Evolutionary conservation across 1,140 invertebrate species (phyloP), one percentile per base, ranked within the genome.

Genomic region (Cydia pomonella): DNA sequence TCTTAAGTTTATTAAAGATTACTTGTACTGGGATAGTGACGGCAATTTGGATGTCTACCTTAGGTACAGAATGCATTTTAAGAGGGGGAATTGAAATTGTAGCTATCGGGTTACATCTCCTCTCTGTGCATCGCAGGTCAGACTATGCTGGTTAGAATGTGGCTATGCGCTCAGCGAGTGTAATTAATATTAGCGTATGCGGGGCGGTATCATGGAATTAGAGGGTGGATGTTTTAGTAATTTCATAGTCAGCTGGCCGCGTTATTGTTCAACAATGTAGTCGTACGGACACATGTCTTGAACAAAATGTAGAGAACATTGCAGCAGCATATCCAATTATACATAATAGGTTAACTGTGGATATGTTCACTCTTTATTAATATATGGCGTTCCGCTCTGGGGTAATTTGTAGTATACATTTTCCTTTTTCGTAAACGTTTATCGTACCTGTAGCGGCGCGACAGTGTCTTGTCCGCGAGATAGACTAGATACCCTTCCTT

Each of bases 211-310:
- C 53, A 59, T 12, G 21, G 53, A 59, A 59, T 59, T 59, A 59
- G 53, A 59, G 53, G 53, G 53, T 50, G n/a, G 47, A 50, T 50
- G 47, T 23, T 59, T 59, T 23, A 59, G 53, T 59, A 59, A 59
- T 59, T 59, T 59, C 53, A 59, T 59, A 59, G 53, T 23, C 53
- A 59, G 53, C 6, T 59, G 53, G 18, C 10, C 53, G 21, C 53
- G 53, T 59, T 59, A 59, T 59, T 59, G 53, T 59, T 23, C 53
- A 23, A 59, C 53, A 59, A 59, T 59, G 53, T 53, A 53, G 50
- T 18, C n/a, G 50, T 59, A 12, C 53, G 2, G 53, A 59, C 53
- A 59, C 23, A 23, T 59, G 9, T 23, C 18, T 59, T 5, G 9
- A 5, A 23, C 18, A 23, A 1, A 38, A 38, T 38, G 9, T 38